A percentile compares a stretch with the other conserved stretches of the same genome.
Evolutionary conservation across 2,113 vertebrate genomes (phyloP).

Genomic region (Thermophis baileyi): DNA sequence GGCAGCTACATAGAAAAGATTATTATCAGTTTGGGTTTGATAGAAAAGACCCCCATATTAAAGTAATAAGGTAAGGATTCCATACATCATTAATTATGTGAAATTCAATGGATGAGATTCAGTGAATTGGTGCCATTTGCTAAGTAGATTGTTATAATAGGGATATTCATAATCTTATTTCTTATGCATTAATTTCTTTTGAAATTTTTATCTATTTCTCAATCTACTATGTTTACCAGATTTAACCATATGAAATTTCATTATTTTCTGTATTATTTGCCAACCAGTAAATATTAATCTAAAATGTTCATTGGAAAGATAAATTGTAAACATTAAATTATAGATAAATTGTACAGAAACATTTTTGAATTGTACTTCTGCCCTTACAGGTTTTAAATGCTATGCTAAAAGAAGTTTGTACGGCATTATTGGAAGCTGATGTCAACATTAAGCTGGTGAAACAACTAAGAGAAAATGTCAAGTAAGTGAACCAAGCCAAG

Average conservation of each 20-base stretch:
- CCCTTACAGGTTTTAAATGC: conserved; percentile 88
- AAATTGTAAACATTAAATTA: background rate
- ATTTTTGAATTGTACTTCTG: conserved; percentile 35
- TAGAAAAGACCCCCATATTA: background rate
- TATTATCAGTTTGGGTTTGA: background rate
- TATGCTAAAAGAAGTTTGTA: conserved; percentile 99
- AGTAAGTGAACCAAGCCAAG: conserved; percentile 76
- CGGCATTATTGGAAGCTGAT: conserved; percentile 94
- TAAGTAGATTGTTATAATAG: background rate
- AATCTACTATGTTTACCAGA: background rate
- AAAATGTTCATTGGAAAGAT: background rate
- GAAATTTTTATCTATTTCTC: background rate
- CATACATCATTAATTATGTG: background rate
- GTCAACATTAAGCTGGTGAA: conserved; percentile 99
- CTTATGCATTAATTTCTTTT: background rate
- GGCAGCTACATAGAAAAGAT: background rate
- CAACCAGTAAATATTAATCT: background rate
- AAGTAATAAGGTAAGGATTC: background rate
- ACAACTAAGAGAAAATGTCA: conserved; percentile 95
- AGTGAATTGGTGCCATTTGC: background rate
- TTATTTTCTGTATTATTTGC: background rate
- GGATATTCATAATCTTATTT: background rate
- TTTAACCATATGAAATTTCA: background rate
- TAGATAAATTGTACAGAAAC: background rate
- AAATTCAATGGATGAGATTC: background rate